Evolutionary conservation across 1,140 invertebrate genomes (phyloP).

Genomic region (Matsumurasca onukii): DNA sequence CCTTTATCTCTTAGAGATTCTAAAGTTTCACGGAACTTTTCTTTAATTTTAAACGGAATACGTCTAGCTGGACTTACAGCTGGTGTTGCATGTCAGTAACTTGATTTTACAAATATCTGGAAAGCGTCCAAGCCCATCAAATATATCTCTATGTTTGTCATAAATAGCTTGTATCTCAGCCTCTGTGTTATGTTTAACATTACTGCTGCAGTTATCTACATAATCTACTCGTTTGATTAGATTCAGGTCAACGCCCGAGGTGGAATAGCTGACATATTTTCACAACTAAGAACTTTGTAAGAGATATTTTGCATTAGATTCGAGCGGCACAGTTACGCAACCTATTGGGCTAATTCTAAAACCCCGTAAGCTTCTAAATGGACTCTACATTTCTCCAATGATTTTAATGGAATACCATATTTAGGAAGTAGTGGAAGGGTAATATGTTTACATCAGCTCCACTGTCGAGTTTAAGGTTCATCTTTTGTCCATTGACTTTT

Average conservation of each 20-base stretch:
- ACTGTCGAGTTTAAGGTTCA: conserved; percentile 17
- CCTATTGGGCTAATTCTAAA: not conserved
- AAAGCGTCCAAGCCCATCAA: not conserved
- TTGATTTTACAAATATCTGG: not conserved
- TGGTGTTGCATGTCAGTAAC: not conserved
- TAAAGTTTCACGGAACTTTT: not conserved
- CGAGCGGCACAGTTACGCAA: not conserved
- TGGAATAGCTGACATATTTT: not conserved
- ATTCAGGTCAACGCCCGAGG: conserved; percentile 1
- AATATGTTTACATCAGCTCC: conserved; percentile 42
- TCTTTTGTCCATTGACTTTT: conserved; percentile 15
- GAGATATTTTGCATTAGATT: not conserved
- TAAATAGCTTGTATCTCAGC: not conserved
- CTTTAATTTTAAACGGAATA: not conserved
- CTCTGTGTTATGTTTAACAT: not conserved
- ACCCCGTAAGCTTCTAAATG: conserved; percentile 1
- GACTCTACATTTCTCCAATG: conserved; percentile 9
- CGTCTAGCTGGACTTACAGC: not conserved
- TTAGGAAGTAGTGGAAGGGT: conserved; percentile 49
- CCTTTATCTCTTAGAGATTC: not conserved
- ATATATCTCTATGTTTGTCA: not conserved
- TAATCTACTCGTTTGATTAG: not conserved
- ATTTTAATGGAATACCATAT: conserved; percentile 27
- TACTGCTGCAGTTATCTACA: not conserved
- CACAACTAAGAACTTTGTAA: not conserved